Evolutionary conservation across 2,888 invertebrate genomes (phyloP), one percentile per base, ranked within the genome.

Genomic region (Aquatica leii): DNA sequence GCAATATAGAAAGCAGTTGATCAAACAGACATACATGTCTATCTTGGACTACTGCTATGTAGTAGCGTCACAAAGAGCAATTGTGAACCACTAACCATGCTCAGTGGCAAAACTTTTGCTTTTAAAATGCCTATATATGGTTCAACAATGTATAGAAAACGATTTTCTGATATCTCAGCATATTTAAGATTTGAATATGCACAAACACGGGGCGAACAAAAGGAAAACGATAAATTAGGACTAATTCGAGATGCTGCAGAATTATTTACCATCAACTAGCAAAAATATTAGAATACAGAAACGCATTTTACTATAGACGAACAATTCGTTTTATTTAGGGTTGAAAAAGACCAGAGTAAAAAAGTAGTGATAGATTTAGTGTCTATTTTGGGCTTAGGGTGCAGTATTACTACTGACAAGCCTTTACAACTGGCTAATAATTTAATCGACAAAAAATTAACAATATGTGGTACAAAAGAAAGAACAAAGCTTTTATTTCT

Each of bases 321-420:
- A 43, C 60, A 60, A 43, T 15, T 54, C 3, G 34, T 60, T 41
- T n/a, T 34, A 35, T 60, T 60, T 54, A 31, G 59, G 40, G 46
- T 31, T 12, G 49, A 49, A 12, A 49, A 49, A 9, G 48, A 48
- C 18, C 48, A 48, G 11, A n/a, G 14, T n/a, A 14, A 31, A 41
- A 31, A 40, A 48, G 14, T 66, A 55, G 66, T 34, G 41, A 12
- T 12, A 48, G 24, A 52, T 37, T 37, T 37, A 12, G 37, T 37
- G 37, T 37, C 37, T 37, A 37, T 37, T 37, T 37, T 37, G 37
- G 11, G 12, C 2, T 37, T 11, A n/a, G 37, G 37, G 9, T 37
- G 9, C 12, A 11, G 37, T n/a, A 37, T 37, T 37, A 37, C 12
- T 3, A 37, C 37, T 9, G 37, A 37, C 12, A 37, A 37, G 2